Evolutionary conservation across 1,140 invertebrate species (phyloP).

Genomic region (Sitobion miscanthi): DNA sequence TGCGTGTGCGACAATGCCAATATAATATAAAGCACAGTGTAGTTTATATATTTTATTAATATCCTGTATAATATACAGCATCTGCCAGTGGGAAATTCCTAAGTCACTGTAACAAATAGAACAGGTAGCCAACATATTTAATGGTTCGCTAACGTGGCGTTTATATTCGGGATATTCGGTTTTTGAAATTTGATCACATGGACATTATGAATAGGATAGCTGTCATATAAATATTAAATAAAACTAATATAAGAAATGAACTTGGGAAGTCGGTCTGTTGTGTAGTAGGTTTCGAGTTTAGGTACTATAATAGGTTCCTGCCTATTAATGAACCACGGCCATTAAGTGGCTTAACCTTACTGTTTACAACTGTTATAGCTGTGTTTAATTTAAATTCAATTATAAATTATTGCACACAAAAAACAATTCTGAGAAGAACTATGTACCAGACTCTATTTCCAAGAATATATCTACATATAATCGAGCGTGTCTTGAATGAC

Average conservation of each 20-base stretch:
- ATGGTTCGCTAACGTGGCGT: neutral
- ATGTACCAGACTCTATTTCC: too few species aligned
- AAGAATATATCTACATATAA: too few species aligned
- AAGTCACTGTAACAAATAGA: conserved; percentile 19
- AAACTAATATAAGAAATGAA: neutral
- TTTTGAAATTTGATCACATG: conserved; percentile 1
- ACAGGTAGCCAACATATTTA: neutral
- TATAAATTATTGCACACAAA: too few species aligned
- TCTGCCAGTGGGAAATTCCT: conserved; percentile 31
- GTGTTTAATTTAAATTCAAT: too few species aligned
- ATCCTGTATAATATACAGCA: neutral
- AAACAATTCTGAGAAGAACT: too few species aligned
- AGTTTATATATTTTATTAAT: conserved; percentile 49
- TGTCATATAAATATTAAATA: neutral
- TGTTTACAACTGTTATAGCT: too few species aligned
- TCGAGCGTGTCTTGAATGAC: too few species aligned
- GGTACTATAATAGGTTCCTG: too few species aligned
- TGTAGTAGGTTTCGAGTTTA: neutral
- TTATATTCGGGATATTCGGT: neutral
- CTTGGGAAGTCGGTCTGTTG: neutral
- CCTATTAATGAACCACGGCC: neutral
- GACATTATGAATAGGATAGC: neutral
- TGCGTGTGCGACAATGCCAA: neutral
- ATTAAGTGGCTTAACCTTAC: neutral
- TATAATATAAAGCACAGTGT: neutral